Evolutionary conservation across 2,113 vertebrate genomes (phyloP).

Genomic region (Pomatorhinus ruficollis): DNA sequence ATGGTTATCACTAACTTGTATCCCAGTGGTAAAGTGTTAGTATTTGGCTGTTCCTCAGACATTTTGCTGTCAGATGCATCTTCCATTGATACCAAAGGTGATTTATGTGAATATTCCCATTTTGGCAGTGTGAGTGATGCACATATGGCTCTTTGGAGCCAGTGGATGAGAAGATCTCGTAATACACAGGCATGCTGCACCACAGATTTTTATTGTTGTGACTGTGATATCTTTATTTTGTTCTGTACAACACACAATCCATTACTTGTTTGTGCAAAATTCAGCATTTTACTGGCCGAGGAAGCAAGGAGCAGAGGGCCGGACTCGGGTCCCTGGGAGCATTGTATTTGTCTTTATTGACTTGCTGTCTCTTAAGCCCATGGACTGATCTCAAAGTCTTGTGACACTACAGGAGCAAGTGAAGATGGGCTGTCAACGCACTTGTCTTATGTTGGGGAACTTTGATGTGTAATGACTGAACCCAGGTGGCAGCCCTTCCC

Average conservation of each 20-base stretch:
- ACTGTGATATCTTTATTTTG: neutral
- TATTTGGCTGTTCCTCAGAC: neutral
- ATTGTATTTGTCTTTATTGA: neutral
- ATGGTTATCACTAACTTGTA: neutral
- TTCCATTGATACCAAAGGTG: neutral
- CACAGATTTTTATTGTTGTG: neutral
- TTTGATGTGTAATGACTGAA: neutral
- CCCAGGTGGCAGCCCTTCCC: neutral
- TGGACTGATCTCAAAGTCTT: neutral
- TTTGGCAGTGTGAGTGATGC: neutral
- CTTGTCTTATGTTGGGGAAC: neutral
- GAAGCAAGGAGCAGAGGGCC: neutral
- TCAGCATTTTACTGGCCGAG: neutral
- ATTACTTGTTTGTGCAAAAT: neutral
- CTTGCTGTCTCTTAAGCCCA: neutral
- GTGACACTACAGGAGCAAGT: neutral
- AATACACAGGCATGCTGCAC: neutral
- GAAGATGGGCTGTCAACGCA: neutral
- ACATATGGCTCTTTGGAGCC: neutral
- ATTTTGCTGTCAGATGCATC: neutral
- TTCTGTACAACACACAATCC: neutral
- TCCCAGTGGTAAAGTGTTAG: neutral
- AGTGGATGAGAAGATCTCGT: neutral
- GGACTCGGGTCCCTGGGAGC: rapidly evolving
- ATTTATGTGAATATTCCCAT: neutral